Evolutionary conservation across 2,113 vertebrate genomes (phyloP).

Genomic region (Dicrurus megarhynchus): DNA sequence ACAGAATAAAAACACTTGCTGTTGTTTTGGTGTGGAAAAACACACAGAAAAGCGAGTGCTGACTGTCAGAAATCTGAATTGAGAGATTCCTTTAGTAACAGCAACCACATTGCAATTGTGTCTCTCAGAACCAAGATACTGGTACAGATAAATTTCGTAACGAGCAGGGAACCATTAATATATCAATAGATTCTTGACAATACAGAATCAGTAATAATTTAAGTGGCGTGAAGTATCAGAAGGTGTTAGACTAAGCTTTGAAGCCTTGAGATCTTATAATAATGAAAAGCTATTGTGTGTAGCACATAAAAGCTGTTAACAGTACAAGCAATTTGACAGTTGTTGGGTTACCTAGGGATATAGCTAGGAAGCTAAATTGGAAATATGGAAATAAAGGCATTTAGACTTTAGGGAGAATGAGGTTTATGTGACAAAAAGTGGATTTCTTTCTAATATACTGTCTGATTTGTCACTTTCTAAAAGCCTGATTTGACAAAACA

Average conservation of each 20-base stretch:
- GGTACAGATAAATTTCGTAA: neutral
- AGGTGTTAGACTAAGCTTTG: neutral
- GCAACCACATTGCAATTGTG: neutral
- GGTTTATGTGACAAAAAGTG: neutral
- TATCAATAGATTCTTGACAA: neutral
- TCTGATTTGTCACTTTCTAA: neutral
- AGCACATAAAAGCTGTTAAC: conserved; percentile 3
- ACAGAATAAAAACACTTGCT: neutral
- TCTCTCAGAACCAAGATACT: neutral
- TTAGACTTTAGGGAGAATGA: neutral
- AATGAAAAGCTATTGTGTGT: conserved; percentile 9
- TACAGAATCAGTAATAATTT: neutral
- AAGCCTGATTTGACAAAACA: neutral
- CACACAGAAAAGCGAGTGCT: neutral
- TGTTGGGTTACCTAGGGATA: neutral
- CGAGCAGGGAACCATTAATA: neutral
- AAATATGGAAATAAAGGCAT: conserved; percentile 39
- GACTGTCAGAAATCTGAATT: neutral
- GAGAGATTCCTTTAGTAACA: neutral
- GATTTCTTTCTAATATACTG: neutral
- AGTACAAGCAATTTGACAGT: neutral
- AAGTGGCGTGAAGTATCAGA: neutral
- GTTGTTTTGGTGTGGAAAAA: neutral
- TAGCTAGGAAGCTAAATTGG: neutral
- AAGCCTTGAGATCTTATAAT: neutral